phyloP scores from a whole-genome alignment of 2,888 invertebrate genomes.

The Eledona agricola region DNA sequence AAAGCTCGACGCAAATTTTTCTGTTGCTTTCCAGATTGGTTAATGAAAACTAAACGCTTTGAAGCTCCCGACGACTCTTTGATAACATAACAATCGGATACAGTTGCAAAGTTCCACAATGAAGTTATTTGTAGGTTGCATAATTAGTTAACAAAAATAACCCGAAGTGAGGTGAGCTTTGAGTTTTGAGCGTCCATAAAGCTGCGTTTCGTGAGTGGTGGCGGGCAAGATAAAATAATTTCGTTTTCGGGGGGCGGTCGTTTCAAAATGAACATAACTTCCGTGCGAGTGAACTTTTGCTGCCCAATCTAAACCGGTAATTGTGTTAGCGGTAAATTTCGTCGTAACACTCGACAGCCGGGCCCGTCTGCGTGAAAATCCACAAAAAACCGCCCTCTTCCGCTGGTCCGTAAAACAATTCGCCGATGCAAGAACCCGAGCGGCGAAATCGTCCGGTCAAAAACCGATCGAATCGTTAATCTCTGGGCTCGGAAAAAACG shows the following conservation, averaged over 20 bases:
- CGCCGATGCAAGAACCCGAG: slow-evolving; percentile 17
- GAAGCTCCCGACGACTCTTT: too few species aligned
- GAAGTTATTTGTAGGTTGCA: too few species aligned
- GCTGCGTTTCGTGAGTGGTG: slow-evolving; percentile 14
- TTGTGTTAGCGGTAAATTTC: slow-evolving; percentile 61
- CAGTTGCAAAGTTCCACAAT: too few species aligned
- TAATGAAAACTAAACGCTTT: too few species aligned
- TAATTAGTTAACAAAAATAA: too few species aligned
- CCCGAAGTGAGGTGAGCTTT: slow-evolving; percentile 25
- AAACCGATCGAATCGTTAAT: slow-evolving; percentile 7
- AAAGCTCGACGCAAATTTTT: too few species aligned
- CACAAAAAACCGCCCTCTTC: slow-evolving; percentile 37
- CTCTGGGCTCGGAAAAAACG: slow-evolving; percentile 39
- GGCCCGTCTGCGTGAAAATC: slow-evolving; percentile 45
- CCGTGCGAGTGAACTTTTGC: slow-evolving; percentile 58
- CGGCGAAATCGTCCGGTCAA: slow-evolving; percentile 4
- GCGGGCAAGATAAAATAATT: slow-evolving; percentile 50
- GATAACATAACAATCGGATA: too few species aligned
- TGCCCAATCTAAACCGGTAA: slow-evolving; percentile 61
- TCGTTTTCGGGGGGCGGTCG: slow-evolving; percentile 52
- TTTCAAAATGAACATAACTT: slow-evolving; percentile 60
- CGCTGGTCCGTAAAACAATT: slow-evolving; percentile 13
- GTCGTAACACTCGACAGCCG: slow-evolving; percentile 55
- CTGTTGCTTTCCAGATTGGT: too few species aligned
- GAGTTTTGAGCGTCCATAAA: slow-evolving; percentile 21